Conservation (phyloP, 35 echinoderm and acorn worm species). For the Heliocidaris tuberculata region DNA sequence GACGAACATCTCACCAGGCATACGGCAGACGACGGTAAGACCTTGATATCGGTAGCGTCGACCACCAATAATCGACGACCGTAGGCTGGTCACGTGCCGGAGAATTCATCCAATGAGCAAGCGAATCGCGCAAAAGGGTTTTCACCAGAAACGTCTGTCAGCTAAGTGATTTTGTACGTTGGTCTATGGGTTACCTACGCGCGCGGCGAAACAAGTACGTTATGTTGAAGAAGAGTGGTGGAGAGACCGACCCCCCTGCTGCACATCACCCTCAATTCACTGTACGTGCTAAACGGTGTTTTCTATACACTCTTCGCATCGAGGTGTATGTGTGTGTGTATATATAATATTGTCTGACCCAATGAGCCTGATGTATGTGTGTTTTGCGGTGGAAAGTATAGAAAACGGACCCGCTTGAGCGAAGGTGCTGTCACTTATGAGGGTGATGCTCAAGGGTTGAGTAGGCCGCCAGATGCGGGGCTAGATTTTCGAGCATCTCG, state of each 20-base stretch:
- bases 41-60: neutral
- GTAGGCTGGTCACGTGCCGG: conserved; percentile 25
- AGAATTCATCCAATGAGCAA: conserved; percentile 10
- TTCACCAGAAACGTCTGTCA: conserved; percentile 23
- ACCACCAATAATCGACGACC: conserved; percentile 12
- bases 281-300: neutral
- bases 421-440: conserved; percentile 13
- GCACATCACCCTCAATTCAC: neutral
- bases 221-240: neutral
- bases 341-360: conserved; percentile 34
- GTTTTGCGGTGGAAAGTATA: conserved; percentile 21
- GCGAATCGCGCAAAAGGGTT: conserved; percentile 33
- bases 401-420: conserved; percentile 15
- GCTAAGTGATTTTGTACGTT: conserved; percentile 22
- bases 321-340: conserved; percentile 28
- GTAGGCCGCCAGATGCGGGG: conserved; percentile 34
- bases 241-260: conserved; percentile 22
- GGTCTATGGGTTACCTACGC: conserved; percentile 15
- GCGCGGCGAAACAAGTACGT: neutral
- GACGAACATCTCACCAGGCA: neutral
- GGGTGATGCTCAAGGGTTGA: conserved; percentile 27
- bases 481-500: neutral
- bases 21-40: neutral
- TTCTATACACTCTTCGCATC: neutral
- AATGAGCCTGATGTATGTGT: conserved; percentile 34